Evolutionary conservation across 2,113 vertebrate species (phyloP).

Genomic region (Toxotes chatareus): DNA sequence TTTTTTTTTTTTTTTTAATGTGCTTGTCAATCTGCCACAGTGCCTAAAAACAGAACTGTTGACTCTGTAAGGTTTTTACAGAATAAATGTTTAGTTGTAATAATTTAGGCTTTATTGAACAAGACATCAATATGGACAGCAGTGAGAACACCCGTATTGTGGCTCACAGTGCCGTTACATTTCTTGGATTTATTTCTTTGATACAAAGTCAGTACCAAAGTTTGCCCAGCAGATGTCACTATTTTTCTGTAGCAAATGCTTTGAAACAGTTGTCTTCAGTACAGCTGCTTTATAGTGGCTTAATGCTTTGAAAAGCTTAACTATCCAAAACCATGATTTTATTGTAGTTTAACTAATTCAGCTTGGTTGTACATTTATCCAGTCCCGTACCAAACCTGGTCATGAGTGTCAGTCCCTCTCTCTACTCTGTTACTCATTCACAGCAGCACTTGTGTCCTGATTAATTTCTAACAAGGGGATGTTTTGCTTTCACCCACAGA

Average conservation of each 20-base stretch:
- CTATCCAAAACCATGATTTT: no score
- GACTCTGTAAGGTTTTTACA: no score
- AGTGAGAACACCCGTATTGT: not conserved
- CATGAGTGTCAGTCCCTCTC: not conserved
- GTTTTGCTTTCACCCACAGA: conserved; percentile 51
- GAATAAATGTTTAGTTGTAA: not conserved
- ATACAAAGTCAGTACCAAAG: not conserved
- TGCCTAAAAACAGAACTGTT: no score
- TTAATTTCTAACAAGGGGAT: not conserved
- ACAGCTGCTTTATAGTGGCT: no score
- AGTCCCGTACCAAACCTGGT: not conserved
- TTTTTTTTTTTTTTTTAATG: no score
- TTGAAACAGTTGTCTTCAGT: not conserved
- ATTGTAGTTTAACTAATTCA: no score
- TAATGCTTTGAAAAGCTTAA: no score
- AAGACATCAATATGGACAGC: no score
- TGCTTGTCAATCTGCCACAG: no score
- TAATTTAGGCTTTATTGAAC: not conserved
- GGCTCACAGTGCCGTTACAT: no score
- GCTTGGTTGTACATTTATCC: no score
- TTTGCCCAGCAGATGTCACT: not conserved
- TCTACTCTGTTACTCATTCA: not conserved
- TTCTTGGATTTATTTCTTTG: not conserved
- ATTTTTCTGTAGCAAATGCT: not conserved
- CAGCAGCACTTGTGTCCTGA: not conserved